Evolutionary conservation across 30 jellyfish, hydroid and myxozoan genomes (phyloP), one percentile per base, ranked within the genome.

Genomic region (Hydra vulgaris): DNA sequence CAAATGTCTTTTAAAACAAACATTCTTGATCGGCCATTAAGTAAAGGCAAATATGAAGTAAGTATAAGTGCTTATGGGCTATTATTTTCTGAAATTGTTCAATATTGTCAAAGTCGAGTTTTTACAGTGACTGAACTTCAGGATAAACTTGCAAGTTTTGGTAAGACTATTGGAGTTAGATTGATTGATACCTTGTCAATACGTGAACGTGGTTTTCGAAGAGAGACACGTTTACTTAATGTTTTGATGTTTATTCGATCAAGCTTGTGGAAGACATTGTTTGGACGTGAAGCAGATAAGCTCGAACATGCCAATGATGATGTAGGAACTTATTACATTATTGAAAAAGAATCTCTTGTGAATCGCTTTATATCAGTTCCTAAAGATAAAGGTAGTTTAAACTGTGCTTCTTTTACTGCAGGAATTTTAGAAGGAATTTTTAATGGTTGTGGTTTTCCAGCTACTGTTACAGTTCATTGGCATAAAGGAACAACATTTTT

Each of bases 401-500:
- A 94, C 79, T 89, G 97, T 88, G 96, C 99, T 22, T 90, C 96
- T 15, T 94, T 80, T 76, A 84, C 95, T 66, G 99, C 95, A 66
- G 99, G 99, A 4, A 87, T 94, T 8, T 66, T 94, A 25, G 99
- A 94, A 67, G 96, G 96, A 18, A 85, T 94, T 52, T 82, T 94
- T 21, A 81, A 83, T 24, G 97, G 99, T 1, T 94, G 94, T 18
- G 96, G 99, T 1, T 88, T 94, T 66, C 97, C 95, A 25, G 97
- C 97, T 0, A 86, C 84, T 74, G 99, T 94, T 17, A 81, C 99
- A 5, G 99, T 87, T 15, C 99, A 94, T 75, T 94, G 99, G 99
- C 99, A 94, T 78, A 94, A 94, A 80, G 99, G 99, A 73, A 94
- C 99, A 0, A 94, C 99, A 4, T 89, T 94, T 23, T 89, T 94